These are phyloP conservation scores for Amiota communis DNA, from an alignment of 2,888 invertebrate species.

Conservation along the genomic window DNA sequence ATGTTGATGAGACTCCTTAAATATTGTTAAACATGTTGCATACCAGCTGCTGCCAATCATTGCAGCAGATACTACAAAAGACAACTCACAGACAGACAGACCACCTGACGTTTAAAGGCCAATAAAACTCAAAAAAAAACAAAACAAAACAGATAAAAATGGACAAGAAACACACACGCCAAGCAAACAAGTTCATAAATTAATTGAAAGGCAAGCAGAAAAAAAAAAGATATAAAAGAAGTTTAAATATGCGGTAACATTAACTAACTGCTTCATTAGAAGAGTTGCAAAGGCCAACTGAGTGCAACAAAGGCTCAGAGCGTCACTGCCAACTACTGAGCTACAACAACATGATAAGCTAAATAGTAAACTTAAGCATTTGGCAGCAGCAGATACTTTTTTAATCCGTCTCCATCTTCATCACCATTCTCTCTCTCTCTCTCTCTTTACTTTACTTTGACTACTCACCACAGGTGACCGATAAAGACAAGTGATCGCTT, in stretches of 20 bases:
- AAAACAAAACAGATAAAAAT: conserved; percentile 13
- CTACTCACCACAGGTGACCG: conserved; percentile 27
- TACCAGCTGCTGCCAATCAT: conserved; percentile 19
- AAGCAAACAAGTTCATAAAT: conserved; percentile 46
- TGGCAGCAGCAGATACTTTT: too few species aligned
- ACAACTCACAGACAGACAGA: conserved; percentile 33
- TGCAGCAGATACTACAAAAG: conserved; percentile 15
- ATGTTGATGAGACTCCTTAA: conserved; percentile 17
- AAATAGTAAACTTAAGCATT: conserved; percentile 4
- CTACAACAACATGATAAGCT: conserved; percentile 16
- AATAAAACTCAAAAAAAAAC: conserved; percentile 34
- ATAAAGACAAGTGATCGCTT: conserved; percentile 30
- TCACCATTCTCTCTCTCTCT: too few species aligned
- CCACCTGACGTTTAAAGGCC: conserved; percentile 50
- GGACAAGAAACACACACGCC: conserved; percentile 19
- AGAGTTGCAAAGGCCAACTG: conserved; percentile 25
- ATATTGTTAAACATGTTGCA: not conserved
- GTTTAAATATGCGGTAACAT: conserved; percentile 18
- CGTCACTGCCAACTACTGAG: not conserved
- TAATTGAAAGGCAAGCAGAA: conserved; percentile 43
- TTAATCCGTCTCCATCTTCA: too few species aligned
- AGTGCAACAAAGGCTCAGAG: conserved; percentile 6
- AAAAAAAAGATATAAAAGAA: not conserved
- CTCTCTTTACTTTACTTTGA: not conserved
- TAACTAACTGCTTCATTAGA: conserved; percentile 25